phyloP scores from a whole-genome alignment of 2,888 invertebrate species.

The Ormyrus nitidulus region DNA sequence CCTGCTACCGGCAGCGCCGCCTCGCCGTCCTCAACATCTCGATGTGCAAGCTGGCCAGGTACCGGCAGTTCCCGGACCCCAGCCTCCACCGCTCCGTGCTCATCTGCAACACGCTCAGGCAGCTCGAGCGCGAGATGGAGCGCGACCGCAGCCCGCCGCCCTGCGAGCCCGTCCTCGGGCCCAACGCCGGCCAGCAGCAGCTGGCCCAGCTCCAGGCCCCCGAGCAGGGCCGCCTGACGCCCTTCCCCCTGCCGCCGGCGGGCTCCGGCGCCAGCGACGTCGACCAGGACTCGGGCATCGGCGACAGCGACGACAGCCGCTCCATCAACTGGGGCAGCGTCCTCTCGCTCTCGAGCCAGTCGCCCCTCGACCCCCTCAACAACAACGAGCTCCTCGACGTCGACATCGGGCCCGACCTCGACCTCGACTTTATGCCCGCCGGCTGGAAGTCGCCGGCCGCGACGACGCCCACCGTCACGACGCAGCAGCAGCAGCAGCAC shows the following conservation, averaged over 20 bases:
- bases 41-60: constrained; percentile 92
- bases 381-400: constrained; percentile 85
- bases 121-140: constrained; percentile 93
- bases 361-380: constrained; percentile 88
- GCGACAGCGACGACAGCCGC: constrained; percentile 82
- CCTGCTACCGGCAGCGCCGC: constrained; percentile 90
- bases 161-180: constrained; percentile 64
- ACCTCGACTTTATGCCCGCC: constrained; percentile 80
- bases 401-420: constrained; percentile 80
- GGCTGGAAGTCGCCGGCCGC: constrained; percentile 75
- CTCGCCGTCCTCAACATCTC: constrained; percentile 93
- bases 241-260: constrained; percentile 75
- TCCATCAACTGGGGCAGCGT: constrained; percentile 95
- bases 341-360: constrained; percentile 89
- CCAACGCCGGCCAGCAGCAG: constrained; percentile 56
- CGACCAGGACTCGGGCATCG: constrained; percentile 86
- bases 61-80: constrained; percentile 92
- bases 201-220: constrained; percentile 74
- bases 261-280: constrained; percentile 77
- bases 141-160: constrained; percentile 77
- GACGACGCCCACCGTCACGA: constrained; percentile 50
- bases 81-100: constrained; percentile 92
- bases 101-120: constrained; percentile 93
- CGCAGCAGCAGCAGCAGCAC: constrained; percentile 59
- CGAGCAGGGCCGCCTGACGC: constrained; percentile 72